These are phyloP conservation scores for Corythornis vintsioides DNA, from an alignment of 2,113 vertebrate genomes.

Conservation along the genomic window DNA sequence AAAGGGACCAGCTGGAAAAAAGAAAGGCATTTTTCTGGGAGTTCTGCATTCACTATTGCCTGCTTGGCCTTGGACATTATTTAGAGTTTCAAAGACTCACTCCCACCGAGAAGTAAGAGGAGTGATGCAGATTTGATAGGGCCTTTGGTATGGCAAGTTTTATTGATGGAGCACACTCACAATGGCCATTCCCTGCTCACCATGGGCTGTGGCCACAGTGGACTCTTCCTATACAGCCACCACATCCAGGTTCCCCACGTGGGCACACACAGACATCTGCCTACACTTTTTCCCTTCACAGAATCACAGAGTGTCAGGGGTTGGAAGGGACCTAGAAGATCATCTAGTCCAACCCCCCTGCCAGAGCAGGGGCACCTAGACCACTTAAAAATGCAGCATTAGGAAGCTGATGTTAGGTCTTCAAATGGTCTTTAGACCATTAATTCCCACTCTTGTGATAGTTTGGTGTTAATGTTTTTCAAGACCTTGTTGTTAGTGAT, in stretches of 20 bases:
- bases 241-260: rapidly evolving
- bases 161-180: not conserved
- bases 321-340: no score
- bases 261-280: not conserved
- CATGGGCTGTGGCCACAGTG: rapidly evolving
- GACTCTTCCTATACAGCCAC: not conserved
- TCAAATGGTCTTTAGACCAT: not conserved
- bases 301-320: no score
- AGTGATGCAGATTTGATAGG: not conserved
- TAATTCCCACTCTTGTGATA: not conserved
- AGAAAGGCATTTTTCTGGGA: not conserved
- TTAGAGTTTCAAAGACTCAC: not conserved
- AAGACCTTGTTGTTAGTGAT: not conserved
- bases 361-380: no score
- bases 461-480: not conserved
- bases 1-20: not conserved
- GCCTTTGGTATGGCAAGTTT: not conserved
- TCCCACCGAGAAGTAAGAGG: not conserved
- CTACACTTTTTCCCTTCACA: not conserved
- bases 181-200: rapidly evolving
- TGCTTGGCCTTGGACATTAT: not conserved
- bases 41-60: not conserved
- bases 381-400: not conserved
- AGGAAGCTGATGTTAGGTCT: not conserved
- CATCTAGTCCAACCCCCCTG: no score